Percentiles rank a stretch among this genome's conserved stretches.
These are phyloP conservation scores for Ochropleura plecta DNA, from an alignment of 2,888 invertebrate species.

Conservation along the genomic window DNA sequence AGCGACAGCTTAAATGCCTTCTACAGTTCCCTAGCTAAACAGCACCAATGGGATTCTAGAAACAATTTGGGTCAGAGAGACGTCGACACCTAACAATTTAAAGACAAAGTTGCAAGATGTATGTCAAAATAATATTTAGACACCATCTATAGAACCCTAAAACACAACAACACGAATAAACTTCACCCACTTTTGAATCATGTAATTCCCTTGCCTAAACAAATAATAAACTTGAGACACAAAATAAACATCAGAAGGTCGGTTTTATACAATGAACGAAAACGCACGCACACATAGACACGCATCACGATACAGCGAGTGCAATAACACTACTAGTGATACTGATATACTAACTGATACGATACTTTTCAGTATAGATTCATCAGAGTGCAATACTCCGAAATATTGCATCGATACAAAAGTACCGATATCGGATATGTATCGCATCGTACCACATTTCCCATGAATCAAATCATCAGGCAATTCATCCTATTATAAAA, in stretches of 20 bases:
- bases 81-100: background rate
- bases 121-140: slow-evolving; percentile 20
- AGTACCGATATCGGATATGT: background rate
- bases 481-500: too few species aligned
- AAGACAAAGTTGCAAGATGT: background rate
- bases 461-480: background rate
- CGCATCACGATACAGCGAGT: background rate
- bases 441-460: background rate
- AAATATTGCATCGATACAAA: background rate
- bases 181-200: slow-evolving; percentile 54
- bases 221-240: slow-evolving; percentile 37
- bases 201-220: slow-evolving; percentile 34
- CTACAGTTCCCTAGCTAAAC: background rate
- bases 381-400: background rate
- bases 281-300: slow-evolving; percentile 14
- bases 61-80: background rate
- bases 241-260: slow-evolving; percentile 21
- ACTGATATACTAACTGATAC: background rate
- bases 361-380: background rate
- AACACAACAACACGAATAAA: slow-evolving; percentile 42
- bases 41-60: too few species aligned
- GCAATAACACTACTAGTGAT: background rate
- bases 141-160: slow-evolving; percentile 30
- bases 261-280: background rate
- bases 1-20: background rate